A percentile compares a stretch with the other conserved stretches of the same genome.
These are phyloP conservation scores for Stylophora pistillata DNA, from an alignment of 64 coral and sea anemone species.

Conservation along the genomic window DNA sequence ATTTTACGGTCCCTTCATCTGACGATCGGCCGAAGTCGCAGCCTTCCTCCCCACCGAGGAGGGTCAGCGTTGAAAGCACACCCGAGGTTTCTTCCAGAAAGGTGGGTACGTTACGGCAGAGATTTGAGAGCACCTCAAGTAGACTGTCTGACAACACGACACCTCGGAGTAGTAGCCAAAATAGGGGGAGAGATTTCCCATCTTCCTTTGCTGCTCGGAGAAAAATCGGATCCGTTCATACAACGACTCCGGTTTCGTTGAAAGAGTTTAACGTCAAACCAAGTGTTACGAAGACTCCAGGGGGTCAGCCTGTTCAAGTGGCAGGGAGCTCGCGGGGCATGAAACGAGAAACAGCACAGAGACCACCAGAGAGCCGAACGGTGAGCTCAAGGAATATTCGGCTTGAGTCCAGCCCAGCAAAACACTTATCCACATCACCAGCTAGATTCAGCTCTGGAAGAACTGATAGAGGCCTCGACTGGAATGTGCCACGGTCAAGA, in stretches of 20 bases:
- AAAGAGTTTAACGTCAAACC: conserved; percentile 66
- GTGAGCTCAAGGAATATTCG: conserved; percentile 19
- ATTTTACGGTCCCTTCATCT: neutral
- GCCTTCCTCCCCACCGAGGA: conserved; percentile 16
- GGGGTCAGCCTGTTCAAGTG: neutral
- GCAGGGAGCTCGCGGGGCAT: neutral
- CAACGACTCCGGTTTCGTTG: conserved; percentile 67
- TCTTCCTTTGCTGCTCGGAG: neutral
- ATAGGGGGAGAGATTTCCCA: conserved; percentile 11
- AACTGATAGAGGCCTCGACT: conserved; percentile 1
- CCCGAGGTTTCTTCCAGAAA: conserved; percentile 3
- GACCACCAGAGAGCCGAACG: conserved; percentile 1
- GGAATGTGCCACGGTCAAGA: conserved; percentile 21
- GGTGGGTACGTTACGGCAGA: conserved; percentile 39
- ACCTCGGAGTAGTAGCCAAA: conserved; percentile 10
- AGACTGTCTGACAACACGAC: neutral
- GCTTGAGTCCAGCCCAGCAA: conserved; percentile 29
- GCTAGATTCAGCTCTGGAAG: neutral
- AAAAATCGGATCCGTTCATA: conserved; percentile 55
- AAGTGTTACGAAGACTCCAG: neutral
- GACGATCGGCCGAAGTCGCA: conserved; percentile 30
- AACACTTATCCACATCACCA: conserved; percentile 8
- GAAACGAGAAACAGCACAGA: neutral
- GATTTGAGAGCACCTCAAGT: conserved; percentile 36
- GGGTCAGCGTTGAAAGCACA: conserved; percentile 19